A percentile compares a stretch with the other conserved stretches of the same genome.
Evolutionary conservation across 2,888 invertebrate genomes (phyloP).

Genomic region (Platypus cylindrus): DNA sequence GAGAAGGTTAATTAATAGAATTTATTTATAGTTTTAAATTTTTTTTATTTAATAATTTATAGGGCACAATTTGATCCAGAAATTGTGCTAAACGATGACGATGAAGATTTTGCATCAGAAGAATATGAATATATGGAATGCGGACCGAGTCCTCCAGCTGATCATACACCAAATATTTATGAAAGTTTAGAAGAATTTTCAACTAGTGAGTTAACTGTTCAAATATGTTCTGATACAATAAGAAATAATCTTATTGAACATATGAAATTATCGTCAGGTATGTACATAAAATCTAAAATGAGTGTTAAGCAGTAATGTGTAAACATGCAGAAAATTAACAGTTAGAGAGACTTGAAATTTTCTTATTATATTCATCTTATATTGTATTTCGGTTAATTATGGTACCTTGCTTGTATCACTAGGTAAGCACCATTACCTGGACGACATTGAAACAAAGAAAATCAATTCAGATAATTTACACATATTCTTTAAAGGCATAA

Average conservation of each 20-base stretch:
- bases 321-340: too few species aligned
- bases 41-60: too few species aligned
- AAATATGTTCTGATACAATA: constrained; percentile 60
- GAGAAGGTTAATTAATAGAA: too few species aligned
- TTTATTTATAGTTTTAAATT: too few species aligned
- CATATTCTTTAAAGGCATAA: constrained; percentile 40
- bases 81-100: constrained; percentile 49
- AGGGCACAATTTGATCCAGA: constrained; percentile 27
- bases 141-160: constrained; percentile 67
- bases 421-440: constrained; percentile 53
- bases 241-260: constrained; percentile 62
- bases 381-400: too few species aligned
- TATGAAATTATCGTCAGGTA: constrained; percentile 46
- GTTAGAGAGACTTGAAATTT: too few species aligned
- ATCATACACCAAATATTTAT: constrained; percentile 69
- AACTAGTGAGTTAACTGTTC: constrained; percentile 56
- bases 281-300: constrained; percentile 1
- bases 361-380: too few species aligned
- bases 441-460: constrained; percentile 60
- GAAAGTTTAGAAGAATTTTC: constrained; percentile 61
- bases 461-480: constrained; percentile 45
- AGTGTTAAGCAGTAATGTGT: too few species aligned
- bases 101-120: constrained; percentile 56
- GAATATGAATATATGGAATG: constrained; percentile 57
- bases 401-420: background rate